These are phyloP conservation scores for Petaurus breviceps DNA, from an alignment of 2,113 vertebrate genomes.

Conservation along the genomic window DNA sequence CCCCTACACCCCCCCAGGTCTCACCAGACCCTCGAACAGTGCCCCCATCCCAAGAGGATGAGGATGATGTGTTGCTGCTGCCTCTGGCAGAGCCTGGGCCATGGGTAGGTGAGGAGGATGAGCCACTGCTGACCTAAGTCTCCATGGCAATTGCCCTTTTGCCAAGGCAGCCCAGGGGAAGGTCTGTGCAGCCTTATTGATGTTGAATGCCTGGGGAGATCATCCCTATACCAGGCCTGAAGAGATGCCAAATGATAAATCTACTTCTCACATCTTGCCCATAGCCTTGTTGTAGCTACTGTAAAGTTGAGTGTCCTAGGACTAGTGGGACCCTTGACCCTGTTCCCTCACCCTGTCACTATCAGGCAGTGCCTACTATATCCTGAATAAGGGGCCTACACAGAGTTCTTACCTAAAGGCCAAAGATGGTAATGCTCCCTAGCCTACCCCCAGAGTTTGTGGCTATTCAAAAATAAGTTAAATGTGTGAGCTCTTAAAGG, in stretches of 20 bases:
- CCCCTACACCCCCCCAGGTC: constrained; percentile 60
- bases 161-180: neutral
- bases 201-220: neutral
- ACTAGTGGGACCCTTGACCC: neutral
- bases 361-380: neutral
- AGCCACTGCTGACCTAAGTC: constrained; percentile 89
- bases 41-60: constrained; percentile 75
- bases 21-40: constrained; percentile 44
- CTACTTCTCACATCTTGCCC: neutral
- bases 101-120: constrained; percentile 83
- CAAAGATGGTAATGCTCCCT: neutral
- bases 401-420: neutral
- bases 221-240: neutral
- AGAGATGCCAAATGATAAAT: neutral
- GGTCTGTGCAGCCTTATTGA: neutral
- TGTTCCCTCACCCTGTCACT: neutral
- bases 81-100: constrained; percentile 88
- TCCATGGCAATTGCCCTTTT: neutral
- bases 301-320: constrained; percentile 27
- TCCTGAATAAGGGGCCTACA: neutral
- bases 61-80: constrained; percentile 92
- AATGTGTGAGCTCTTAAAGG: constrained; percentile 29
- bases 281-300: neutral
- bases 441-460: neutral
- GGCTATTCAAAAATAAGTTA: constrained; percentile 29